These are phyloP conservation scores for Triplophysa tibetana DNA, from an alignment of 2,113 vertebrate genomes.

Conservation along the genomic window DNA sequence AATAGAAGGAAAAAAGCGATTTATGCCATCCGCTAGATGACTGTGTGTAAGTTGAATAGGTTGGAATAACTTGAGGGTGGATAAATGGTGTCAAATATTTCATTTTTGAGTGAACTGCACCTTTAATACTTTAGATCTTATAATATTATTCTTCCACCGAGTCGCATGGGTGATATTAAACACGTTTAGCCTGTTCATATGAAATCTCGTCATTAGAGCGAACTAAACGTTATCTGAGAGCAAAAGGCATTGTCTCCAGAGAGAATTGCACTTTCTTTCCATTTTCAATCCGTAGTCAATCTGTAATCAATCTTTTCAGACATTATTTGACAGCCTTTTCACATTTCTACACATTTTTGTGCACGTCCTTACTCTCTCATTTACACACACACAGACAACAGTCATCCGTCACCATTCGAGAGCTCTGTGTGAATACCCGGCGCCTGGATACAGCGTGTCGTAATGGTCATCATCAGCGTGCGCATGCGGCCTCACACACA, in stretches of 20 bases:
- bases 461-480: conserved; percentile 20
- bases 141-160: neutral
- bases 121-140: conserved; percentile 11
- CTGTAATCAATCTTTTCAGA: conserved; percentile 69
- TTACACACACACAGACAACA: conserved; percentile 51
- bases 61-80: too few species aligned
- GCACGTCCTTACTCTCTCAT: conserved; percentile 28
- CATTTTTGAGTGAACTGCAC: too few species aligned
- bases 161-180: neutral
- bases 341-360: conserved; percentile 60
- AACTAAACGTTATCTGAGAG: conserved; percentile 17
- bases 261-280: conserved; percentile 44
- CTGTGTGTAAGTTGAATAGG: too few species aligned
- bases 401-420: conserved; percentile 50
- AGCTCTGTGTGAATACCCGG: conserved; percentile 28
- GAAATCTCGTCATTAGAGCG: conserved; percentile 1
- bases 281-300: conserved; percentile 73
- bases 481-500: conserved; percentile 45
- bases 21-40: too few species aligned
- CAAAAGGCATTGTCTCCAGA: conserved; percentile 13
- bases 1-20: too few species aligned
- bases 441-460: conserved; percentile 51
- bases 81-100: too few species aligned
- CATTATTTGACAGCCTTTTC: conserved; percentile 60
- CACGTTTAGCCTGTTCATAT: conserved; percentile 2